Evolutionary conservation across 2,797 vertebrate species (phyloP), one percentile per base, ranked within the genome.

Genomic region (Oreochromis grahami): DNA sequence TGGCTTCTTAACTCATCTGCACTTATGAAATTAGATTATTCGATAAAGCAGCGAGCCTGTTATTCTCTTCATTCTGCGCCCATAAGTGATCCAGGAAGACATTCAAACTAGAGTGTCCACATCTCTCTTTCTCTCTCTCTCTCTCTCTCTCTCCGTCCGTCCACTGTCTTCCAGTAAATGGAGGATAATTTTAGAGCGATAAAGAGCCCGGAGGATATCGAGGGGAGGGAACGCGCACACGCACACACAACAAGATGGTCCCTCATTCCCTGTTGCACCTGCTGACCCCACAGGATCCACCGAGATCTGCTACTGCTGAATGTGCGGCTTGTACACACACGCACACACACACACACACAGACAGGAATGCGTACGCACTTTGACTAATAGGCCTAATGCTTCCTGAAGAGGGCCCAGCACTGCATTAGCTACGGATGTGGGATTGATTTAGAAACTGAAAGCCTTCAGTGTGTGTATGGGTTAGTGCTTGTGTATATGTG

Each of bases 371-470:
- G 94, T 95, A 95, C 97, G 96, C 96, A 96, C 95, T 95, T 95
- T 96, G 94, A 95, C 97, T 98, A 98, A 98, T 98, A 98, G 97
- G 97, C 94, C 97, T 98, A 98, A 98, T 98, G 98, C 97, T 98
- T 98, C 98, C 98, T 98, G 97, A 97, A 97, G 97, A 97, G 96
- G 96, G 97, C 97, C 97, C 97, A 97, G 96, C 96, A 97, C 97
- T 98, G 96, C 98, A 98, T 98, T 98, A 98, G 97, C 96, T 94
- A 94, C 96, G 97, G 97, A 98, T 97, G 97, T 97, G 97, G 97
- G 97, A 99, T 99, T 98, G 98, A 99, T 98, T 98, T 98, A 97
- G 96, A 95, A 97, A 96, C 97, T 97, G 97, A 98, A 97, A 97
- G 97, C 97, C 96, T 94, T 65, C 34, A 65, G 86, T 68, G 90